A percentile compares a stretch with the other conserved stretches of the same genome.
These are phyloP conservation scores for Glaucomys volans DNA, from an alignment of 2,113 vertebrate species.

Conservation along the genomic window DNA sequence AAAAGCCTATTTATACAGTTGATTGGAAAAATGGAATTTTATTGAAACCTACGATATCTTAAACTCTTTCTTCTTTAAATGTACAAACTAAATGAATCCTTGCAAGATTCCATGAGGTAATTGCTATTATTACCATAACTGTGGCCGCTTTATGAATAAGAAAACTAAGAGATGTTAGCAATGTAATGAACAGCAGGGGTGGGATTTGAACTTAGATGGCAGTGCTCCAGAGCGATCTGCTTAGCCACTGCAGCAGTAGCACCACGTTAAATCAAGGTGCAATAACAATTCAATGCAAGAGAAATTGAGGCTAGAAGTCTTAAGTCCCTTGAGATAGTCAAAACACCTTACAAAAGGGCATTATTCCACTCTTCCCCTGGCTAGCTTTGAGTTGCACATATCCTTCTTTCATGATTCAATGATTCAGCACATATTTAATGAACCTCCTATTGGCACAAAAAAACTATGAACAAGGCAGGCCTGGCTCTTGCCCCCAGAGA, in stretches of 20 bases:
- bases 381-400: neutral
- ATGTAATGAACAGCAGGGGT: neutral
- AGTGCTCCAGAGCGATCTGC: neutral
- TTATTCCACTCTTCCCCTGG: neutral
- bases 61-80: neutral
- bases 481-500: neutral
- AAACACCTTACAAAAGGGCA: neutral
- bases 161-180: constrained; percentile 16
- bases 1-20: neutral
- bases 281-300: neutral
- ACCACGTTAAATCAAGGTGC: neutral
- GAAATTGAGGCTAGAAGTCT: neutral
- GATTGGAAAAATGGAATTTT: neutral
- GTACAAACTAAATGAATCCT: neutral
- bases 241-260: neutral
- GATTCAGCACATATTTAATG: neutral
- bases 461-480: constrained; percentile 28
- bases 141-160: neutral
- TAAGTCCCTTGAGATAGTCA: neutral
- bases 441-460: neutral
- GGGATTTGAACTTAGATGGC: neutral
- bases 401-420: constrained; percentile 4
- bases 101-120: neutral
- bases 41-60: neutral
- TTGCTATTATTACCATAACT: neutral